These are phyloP conservation scores for Tetropium fuscum DNA, from an alignment of 2,888 invertebrate genomes.

Conservation along the genomic window DNA sequence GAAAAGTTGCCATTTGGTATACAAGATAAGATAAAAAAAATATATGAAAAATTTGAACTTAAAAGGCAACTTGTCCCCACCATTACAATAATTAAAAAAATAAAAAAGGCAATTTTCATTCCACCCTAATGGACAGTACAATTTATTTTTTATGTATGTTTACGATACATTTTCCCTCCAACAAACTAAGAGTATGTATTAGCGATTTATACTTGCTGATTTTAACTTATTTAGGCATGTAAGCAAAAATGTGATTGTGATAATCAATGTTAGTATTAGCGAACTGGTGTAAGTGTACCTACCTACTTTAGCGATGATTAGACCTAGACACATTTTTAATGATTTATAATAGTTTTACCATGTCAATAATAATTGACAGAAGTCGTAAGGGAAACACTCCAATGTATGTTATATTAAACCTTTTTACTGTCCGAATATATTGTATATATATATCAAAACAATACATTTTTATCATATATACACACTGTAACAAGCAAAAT, in stretches of 20 bases:
- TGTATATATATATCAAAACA: constrained; percentile 36
- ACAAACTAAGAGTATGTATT: too few species aligned
- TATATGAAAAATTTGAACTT: too few species aligned
- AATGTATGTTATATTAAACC: constrained; percentile 51
- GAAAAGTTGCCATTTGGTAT: too few species aligned
- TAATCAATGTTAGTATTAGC: constrained; percentile 40
- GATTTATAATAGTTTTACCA: constrained; percentile 33
- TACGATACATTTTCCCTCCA: too few species aligned
- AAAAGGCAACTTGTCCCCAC: too few species aligned
- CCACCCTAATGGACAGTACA: too few species aligned
- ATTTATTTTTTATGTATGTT: too few species aligned
- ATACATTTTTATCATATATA: constrained; percentile 23
- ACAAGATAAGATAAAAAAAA: too few species aligned
- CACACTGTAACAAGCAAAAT: constrained; percentile 8
- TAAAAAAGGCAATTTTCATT: too few species aligned
- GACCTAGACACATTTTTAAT: constrained; percentile 30
- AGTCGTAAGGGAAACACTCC: constrained; percentile 60
- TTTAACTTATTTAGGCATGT: constrained; percentile 30
- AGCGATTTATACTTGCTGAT: not conserved
- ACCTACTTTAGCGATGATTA: constrained; percentile 16
- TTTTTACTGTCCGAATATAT: constrained; percentile 43
- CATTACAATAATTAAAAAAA: too few species aligned
- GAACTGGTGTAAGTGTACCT: constrained; percentile 9
- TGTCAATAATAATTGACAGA: constrained; percentile 44
- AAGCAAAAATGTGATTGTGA: constrained; percentile 42